These are phyloP conservation scores for Rhogogaster chlorosoma DNA, from an alignment of 2,888 invertebrate species.

Conservation along the genomic window DNA sequence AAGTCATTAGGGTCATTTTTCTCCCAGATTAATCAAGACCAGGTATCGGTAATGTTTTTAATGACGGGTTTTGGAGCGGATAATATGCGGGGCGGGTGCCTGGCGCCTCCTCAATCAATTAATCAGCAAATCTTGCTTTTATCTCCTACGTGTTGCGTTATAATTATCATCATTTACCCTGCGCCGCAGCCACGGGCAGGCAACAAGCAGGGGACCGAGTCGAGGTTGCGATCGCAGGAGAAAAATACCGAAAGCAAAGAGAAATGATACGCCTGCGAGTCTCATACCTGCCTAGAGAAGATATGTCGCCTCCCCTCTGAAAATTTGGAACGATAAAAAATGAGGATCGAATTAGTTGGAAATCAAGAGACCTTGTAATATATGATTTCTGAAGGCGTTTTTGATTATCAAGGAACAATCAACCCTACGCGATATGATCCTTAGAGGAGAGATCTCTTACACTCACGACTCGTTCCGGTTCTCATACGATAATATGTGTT, in stretches of 20 bases:
- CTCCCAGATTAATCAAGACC: slow-evolving; percentile 51
- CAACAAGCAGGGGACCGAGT: not conserved
- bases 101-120: slow-evolving; percentile 75
- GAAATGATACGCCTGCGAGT: not conserved
- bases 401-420: slow-evolving; percentile 45
- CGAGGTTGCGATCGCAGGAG: not conserved
- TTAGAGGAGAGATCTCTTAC: slow-evolving; percentile 39
- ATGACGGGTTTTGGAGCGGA: slow-evolving; percentile 68
- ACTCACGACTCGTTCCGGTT: slow-evolving; percentile 46
- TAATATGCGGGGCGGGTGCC: slow-evolving; percentile 72
- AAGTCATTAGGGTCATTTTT: slow-evolving; percentile 64
- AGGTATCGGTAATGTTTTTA: slow-evolving; percentile 61
- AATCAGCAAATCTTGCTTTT: slow-evolving; percentile 75
- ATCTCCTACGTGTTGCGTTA: slow-evolving; percentile 45
- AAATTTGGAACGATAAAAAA: not conserved
- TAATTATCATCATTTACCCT: slow-evolving; percentile 48
- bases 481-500: slow-evolving; percentile 68
- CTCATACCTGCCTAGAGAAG: not conserved
- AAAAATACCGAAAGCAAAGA: not conserved
- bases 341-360: slow-evolving; percentile 9
- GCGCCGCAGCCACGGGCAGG: slow-evolving; percentile 1
- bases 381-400: slow-evolving; percentile 23
- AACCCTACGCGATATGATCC: slow-evolving; percentile 43
- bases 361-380: slow-evolving; percentile 20
- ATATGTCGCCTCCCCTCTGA: not conserved